These are phyloP conservation scores for Conus ventricosus DNA, from an alignment of 1,140 invertebrate genomes.

Conservation along the genomic window DNA sequence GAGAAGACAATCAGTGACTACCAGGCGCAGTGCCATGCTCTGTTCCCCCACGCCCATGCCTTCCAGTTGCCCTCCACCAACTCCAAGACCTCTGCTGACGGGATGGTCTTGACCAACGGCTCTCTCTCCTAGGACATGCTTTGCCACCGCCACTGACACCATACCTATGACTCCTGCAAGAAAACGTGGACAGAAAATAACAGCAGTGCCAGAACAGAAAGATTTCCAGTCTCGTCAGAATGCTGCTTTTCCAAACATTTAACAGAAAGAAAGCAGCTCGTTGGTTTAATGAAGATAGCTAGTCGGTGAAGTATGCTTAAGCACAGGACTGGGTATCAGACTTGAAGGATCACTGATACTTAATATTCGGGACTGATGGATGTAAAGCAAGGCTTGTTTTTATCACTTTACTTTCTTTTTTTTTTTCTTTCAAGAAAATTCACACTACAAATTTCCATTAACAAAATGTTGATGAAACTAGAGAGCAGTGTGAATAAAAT, in stretches of 20 bases:
- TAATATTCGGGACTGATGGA: too few relatives aligned
- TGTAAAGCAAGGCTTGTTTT: too few relatives aligned
- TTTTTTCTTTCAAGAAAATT: background rate
- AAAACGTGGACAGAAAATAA: background rate
- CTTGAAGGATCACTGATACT: too few relatives aligned
- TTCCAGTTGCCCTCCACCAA: constrained; percentile 64
- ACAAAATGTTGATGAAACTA: too few relatives aligned
- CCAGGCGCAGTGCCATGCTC: constrained; percentile 82
- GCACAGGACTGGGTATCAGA: too few relatives aligned
- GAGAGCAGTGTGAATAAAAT: too few relatives aligned
- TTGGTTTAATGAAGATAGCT: background rate
- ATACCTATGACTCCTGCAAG: background rate
- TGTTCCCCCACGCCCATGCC: constrained; percentile 79
- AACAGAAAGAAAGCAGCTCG: too few relatives aligned
- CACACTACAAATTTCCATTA: too few relatives aligned
- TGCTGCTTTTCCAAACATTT: background rate
- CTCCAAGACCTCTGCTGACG: constrained; percentile 41
- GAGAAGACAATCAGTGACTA: constrained; percentile 82
- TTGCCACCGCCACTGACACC: background rate
- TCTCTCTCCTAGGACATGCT: constrained; percentile 41
- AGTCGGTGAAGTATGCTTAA: background rate
- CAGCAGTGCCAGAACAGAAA: background rate
- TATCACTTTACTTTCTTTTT: background rate
- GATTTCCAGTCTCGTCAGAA: background rate
- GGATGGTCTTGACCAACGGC: constrained; percentile 59